phyloP scores from a whole-genome alignment of 2,888 invertebrate genomes.

The Andrena bucephala region DNA sequence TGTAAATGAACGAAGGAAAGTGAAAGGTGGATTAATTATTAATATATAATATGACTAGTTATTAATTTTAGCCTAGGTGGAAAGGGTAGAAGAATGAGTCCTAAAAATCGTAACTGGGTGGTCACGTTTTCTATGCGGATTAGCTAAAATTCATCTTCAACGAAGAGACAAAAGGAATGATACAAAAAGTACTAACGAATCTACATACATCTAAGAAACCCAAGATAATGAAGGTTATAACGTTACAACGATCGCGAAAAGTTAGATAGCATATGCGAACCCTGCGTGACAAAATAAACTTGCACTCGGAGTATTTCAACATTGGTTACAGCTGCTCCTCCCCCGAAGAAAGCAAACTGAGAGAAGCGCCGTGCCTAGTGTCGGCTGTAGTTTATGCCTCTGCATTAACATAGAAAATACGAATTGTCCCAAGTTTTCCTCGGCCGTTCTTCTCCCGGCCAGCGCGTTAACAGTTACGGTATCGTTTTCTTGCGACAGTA shows the following conservation, averaged over 20 bases:
- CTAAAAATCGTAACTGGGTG: not conserved
- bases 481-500: slow-evolving; percentile 66
- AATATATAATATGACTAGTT: not conserved
- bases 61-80: not conserved
- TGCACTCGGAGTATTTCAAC: slow-evolving; percentile 56
- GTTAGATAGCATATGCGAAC: not conserved
- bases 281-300: slow-evolving; percentile 27
- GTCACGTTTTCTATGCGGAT: too few species aligned
- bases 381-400: slow-evolving; percentile 76
- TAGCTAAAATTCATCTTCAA: too few species aligned
- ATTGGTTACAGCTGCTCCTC: slow-evolving; percentile 79
- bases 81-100: not conserved
- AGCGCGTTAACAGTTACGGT: slow-evolving; percentile 68
- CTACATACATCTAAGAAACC: too few species aligned
- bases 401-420: slow-evolving; percentile 81
- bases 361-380: slow-evolving; percentile 65
- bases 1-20: too few species aligned
- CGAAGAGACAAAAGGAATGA: too few species aligned
- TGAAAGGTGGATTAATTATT: too few species aligned
- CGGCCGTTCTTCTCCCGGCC: slow-evolving; percentile 9
- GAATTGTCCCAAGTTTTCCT: slow-evolving; percentile 64
- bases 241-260: not conserved
- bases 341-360: slow-evolving; percentile 29
- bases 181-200: too few species aligned
- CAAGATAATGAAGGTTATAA: not conserved